Conservation (phyloP, 1,140 invertebrate genomes). For the Triops longicaudatus region DNA sequence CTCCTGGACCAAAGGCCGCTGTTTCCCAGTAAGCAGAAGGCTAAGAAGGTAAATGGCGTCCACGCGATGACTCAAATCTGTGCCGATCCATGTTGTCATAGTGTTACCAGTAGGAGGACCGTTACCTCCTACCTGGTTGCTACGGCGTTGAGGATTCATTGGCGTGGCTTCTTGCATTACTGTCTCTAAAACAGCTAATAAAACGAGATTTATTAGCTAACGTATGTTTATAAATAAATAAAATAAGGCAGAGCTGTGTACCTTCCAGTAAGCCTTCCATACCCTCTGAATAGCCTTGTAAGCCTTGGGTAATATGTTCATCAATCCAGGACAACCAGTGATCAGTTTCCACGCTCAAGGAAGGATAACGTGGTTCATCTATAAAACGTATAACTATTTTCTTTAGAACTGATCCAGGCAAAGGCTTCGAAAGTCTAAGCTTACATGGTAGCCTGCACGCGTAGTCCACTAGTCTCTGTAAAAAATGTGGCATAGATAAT, state of each 20-base stretch:
- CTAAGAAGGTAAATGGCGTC: constrained; percentile 44
- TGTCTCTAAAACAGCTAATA: constrained; percentile 23
- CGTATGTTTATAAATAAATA: constrained; percentile 24
- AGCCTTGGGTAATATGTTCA: constrained; percentile 39
- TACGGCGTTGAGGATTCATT: constrained; percentile 31
- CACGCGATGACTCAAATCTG: constrained; percentile 41
- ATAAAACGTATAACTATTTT: neutral
- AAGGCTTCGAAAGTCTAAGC: neutral
- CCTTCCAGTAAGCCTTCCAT: constrained; percentile 26
- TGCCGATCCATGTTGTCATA: constrained; percentile 36
- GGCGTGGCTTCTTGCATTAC: constrained; percentile 37
- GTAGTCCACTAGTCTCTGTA: constrained; percentile 27
- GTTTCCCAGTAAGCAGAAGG: constrained; percentile 43
- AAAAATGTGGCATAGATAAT: constrained; percentile 24
- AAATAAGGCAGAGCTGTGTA: constrained; percentile 25
- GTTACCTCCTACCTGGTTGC: constrained; percentile 33
- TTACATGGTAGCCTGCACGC: constrained; percentile 28
- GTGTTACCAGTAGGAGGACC: constrained; percentile 37
- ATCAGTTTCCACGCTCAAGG: constrained; percentile 40
- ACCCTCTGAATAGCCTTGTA: constrained; percentile 36
- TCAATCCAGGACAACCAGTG: constrained; percentile 45
- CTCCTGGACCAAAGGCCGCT: constrained; percentile 41
- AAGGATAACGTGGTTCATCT: constrained; percentile 37
- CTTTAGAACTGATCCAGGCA: neutral
- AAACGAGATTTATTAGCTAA: constrained; percentile 25